These are phyloP conservation scores for Geotrupes spiniger DNA, from an alignment of 2,888 invertebrate species.

Conservation along the genomic window DNA sequence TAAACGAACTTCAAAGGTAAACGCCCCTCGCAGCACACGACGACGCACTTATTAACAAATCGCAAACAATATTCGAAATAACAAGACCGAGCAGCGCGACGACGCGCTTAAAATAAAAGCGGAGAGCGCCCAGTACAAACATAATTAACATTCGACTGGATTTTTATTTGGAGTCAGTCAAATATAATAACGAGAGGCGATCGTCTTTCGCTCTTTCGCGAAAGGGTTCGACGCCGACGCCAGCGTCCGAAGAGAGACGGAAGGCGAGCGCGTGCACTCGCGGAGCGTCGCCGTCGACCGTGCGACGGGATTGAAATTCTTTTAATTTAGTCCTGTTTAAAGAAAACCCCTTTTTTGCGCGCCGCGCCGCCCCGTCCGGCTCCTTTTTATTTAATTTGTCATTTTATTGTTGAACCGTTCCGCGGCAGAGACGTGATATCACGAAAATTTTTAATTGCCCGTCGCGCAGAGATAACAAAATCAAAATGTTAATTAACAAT, in stretches of 20 bases:
- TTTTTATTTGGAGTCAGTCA: constrained; percentile 8
- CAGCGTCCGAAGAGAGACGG: background rate
- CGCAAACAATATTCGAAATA: constrained; percentile 1
- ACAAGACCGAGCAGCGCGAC: background rate
- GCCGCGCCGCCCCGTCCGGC: background rate
- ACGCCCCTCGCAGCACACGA: too few species aligned
- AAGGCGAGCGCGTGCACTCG: background rate
- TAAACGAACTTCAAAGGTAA: too few species aligned
- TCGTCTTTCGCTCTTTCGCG: background rate
- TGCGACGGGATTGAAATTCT: constrained; percentile 43
- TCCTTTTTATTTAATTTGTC: constrained; percentile 48
- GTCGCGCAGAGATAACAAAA: constrained; percentile 49
- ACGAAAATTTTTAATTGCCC: constrained; percentile 51
- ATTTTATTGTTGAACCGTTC: constrained; percentile 44
- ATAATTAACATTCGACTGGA: constrained; percentile 7
- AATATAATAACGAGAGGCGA: constrained; percentile 5
- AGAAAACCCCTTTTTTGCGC: constrained; percentile 42
- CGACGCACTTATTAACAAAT: constrained; percentile 5
- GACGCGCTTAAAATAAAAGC: background rate
- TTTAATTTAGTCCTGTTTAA: constrained; percentile 49
- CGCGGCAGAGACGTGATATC: constrained; percentile 44
- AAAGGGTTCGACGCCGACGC: constrained; percentile 16
- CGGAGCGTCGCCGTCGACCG: constrained; percentile 14
- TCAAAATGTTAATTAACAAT: constrained; percentile 52
- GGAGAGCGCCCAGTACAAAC: background rate